phyloP scores from a whole-genome alignment of 2,797 vertebrate species.

The Carduelis carduelis region DNA sequence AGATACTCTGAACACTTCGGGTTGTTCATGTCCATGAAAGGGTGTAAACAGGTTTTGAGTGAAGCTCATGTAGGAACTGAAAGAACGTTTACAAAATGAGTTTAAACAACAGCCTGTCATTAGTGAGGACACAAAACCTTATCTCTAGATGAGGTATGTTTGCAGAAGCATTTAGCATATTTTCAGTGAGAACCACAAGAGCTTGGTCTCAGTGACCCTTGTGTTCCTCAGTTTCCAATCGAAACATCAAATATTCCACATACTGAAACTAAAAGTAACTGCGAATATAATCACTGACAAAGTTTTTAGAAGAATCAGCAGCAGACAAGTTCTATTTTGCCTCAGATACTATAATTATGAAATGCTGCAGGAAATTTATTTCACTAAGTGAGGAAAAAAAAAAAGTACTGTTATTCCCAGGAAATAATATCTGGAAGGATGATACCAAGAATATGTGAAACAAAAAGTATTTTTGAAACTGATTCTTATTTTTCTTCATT shows the following conservation, averaged over 20 bases:
- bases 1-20: neutral
- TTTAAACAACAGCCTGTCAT: neutral
- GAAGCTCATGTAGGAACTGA: neutral
- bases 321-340: neutral
- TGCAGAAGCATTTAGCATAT: conserved; percentile 14
- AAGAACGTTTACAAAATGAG: neutral
- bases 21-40: neutral
- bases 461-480: conserved; percentile 12
- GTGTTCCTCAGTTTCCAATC: neutral
- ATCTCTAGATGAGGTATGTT: conserved; percentile 22
- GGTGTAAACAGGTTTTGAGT: neutral
- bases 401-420: neutral
- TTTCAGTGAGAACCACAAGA: neutral
- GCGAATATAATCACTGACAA: neutral
- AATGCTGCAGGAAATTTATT: conserved; percentile 22
- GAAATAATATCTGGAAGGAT: neutral
- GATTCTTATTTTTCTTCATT: neutral
- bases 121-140: neutral
- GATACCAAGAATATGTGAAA: neutral
- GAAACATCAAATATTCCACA: neutral
- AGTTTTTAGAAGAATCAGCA: neutral
- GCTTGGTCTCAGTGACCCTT: neutral
- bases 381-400: neutral
- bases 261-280: conserved; percentile 33
- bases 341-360: neutral